A percentile compares a stretch with the other conserved stretches of the same genome.
Conservation (phyloP, 1,140 invertebrate species). For the Neodiprion lecontei region DNA sequence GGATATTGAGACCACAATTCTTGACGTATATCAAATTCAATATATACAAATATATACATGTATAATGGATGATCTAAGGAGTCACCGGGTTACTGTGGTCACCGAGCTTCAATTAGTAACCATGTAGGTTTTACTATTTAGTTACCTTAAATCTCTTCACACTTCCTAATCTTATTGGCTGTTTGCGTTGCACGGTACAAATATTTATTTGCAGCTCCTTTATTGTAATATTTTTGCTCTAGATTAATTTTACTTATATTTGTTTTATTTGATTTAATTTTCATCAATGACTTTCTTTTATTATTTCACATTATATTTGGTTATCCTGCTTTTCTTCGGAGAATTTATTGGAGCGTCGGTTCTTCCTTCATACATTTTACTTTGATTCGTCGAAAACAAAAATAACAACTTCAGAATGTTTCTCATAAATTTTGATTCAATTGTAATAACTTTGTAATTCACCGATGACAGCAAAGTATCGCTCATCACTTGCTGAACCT, state of each 20-base stretch:
- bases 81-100: constrained; percentile 62
- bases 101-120: constrained; percentile 57
- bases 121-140: constrained; percentile 43
- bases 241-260: constrained; percentile 16
- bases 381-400: too few species aligned
- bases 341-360: constrained; percentile 16
- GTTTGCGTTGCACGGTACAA: constrained; percentile 31
- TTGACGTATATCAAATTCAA: constrained; percentile 27
- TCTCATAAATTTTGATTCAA: too few species aligned
- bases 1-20: constrained; percentile 24
- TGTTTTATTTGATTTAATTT: neutral
- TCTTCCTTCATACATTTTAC: neutral
- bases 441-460: too few species aligned
- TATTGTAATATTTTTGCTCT: constrained; percentile 30
- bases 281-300: constrained; percentile 27
- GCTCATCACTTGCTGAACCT: too few species aligned
- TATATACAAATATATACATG: constrained; percentile 32
- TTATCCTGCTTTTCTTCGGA: constrained; percentile 12
- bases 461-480: too few species aligned
- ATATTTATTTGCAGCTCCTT: constrained; percentile 26
- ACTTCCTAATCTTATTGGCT: constrained; percentile 34
- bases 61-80: constrained; percentile 47
- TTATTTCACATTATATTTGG: constrained; percentile 21
- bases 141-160: constrained; percentile 34
- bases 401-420: too few species aligned